Evolutionary conservation across 1,140 invertebrate species (phyloP), one percentile per base, ranked within the genome.

Genomic region (Bombyx mandarina): DNA sequence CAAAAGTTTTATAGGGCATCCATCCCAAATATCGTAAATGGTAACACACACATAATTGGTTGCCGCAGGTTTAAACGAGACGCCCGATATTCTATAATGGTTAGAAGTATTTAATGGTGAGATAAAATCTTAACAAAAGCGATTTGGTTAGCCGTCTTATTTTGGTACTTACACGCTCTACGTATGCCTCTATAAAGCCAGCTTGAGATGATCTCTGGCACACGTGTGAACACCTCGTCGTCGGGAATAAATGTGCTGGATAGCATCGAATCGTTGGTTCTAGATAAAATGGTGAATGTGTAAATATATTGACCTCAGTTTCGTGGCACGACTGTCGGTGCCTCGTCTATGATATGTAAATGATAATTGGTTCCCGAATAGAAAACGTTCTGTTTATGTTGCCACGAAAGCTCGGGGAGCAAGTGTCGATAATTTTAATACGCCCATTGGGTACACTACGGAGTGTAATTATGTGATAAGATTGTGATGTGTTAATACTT

Each of bases 81-180:
- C 68, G 77, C 63, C 62, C 74, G 74, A 82, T 79, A 77, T 74
- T 80, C 71, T 77, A 73, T 81, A 78, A 81, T 82, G 75, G 79
- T 81, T 83, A 75, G 72, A 83, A 86, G 75, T 83, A 83, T 83
- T 86, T 86, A 86, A 82, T 76, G 69, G 71, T 63, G 70, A 78
- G 81, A 86, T 84, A 81, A 82, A 82, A 86, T 86, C 81, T 84
- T 73, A 80, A 82, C 79, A 84, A 86, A 86, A 72, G 74, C 75
- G 73, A 84, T 86, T 86, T 77, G 77, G 78, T 81, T 75, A 75
- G 77, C 75, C 74, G 74, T 82, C 80, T 82, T 78, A 79, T 83
- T 80, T 86, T 73, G 75, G 74, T 86, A 79, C 75, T 79, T 71
- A 74, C 69, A 71, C 69, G 70, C 69, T 69, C 68, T 75, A 78